These are phyloP conservation scores for Neogobius melanostomus DNA, from an alignment of 2,113 vertebrate genomes.

Conservation along the genomic window DNA sequence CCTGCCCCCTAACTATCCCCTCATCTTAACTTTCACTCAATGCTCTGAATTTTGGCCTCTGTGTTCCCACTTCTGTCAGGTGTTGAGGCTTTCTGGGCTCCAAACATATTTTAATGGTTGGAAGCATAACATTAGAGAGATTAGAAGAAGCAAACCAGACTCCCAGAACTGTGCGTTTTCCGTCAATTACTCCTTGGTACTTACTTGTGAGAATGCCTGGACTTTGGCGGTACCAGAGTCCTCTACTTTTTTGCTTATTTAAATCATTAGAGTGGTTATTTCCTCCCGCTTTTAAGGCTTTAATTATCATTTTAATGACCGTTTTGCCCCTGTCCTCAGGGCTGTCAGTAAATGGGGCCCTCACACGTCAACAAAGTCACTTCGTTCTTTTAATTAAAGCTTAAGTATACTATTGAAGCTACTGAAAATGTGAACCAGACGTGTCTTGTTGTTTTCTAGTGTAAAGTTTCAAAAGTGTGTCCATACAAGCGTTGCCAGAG, in stretches of 20 bases:
- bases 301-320: slow-evolving; percentile 47
- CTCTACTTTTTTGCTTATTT: slow-evolving; percentile 12
- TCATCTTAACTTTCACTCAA: slow-evolving; percentile 57
- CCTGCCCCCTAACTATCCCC: slow-evolving; percentile 60
- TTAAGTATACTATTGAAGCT: slow-evolving; percentile 43
- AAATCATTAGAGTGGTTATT: slow-evolving; percentile 27
- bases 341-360: slow-evolving; percentile 37
- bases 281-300: slow-evolving; percentile 36
- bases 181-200: neutral
- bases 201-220: neutral
- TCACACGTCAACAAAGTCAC: slow-evolving; percentile 50
- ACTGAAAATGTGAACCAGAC: slow-evolving; percentile 39
- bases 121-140: slow-evolving; percentile 13
- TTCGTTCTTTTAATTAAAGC: slow-evolving; percentile 60
- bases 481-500: slow-evolving; percentile 1
- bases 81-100: slow-evolving; percentile 39
- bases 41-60: slow-evolving; percentile 34
- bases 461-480: slow-evolving; percentile 34
- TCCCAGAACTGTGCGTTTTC: slow-evolving; percentile 18
- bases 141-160: slow-evolving; percentile 19
- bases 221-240: neutral
- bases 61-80: slow-evolving; percentile 37
- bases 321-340: slow-evolving; percentile 38
- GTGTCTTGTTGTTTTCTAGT: slow-evolving; percentile 16
- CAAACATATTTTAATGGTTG: slow-evolving; percentile 19